A percentile compares a stretch with the other conserved stretches of the same genome.
Conservation (phyloP, 2,113 vertebrate genomes). For the Prietella phreatophila region DNA sequence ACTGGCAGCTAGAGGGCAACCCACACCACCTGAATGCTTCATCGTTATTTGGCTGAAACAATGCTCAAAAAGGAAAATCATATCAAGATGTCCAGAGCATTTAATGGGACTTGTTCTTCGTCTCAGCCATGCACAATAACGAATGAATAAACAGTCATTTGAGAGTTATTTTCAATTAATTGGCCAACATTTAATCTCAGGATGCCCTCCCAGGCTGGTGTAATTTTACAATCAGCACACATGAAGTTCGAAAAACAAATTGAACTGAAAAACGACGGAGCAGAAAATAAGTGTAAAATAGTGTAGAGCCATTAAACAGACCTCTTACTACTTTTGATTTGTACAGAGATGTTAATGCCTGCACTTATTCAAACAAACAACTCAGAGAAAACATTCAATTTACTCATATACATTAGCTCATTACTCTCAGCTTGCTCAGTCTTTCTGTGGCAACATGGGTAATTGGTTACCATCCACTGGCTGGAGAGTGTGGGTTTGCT, state of each 20-base stretch:
- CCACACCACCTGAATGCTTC: slow-evolving; percentile 64
- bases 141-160: slow-evolving; percentile 19
- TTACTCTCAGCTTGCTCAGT: slow-evolving; percentile 21
- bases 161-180: slow-evolving; percentile 36
- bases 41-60: slow-evolving; percentile 42
- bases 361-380: slow-evolving; percentile 62
- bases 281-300: slow-evolving; percentile 5
- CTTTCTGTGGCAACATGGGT: slow-evolving; percentile 1
- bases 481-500: slow-evolving; percentile 5
- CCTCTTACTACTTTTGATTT: slow-evolving; percentile 60
- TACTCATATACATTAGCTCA: neutral
- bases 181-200: slow-evolving; percentile 16
- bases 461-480: slow-evolving; percentile 21
- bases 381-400: slow-evolving; percentile 58
- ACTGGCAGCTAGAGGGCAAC: slow-evolving; percentile 79
- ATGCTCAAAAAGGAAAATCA: neutral
- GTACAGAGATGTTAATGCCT: slow-evolving; percentile 56
- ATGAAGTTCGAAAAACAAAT: neutral
- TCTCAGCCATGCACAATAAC: slow-evolving; percentile 12
- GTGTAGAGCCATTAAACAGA: slow-evolving; percentile 32
- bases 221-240: neutral
- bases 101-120: slow-evolving; percentile 15
- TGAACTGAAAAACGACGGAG: neutral
- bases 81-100: slow-evolving; percentile 33
- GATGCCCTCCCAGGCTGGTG: neutral